phyloP scores from a whole-genome alignment of 2,888 invertebrate species.

The Acleris literana region DNA sequence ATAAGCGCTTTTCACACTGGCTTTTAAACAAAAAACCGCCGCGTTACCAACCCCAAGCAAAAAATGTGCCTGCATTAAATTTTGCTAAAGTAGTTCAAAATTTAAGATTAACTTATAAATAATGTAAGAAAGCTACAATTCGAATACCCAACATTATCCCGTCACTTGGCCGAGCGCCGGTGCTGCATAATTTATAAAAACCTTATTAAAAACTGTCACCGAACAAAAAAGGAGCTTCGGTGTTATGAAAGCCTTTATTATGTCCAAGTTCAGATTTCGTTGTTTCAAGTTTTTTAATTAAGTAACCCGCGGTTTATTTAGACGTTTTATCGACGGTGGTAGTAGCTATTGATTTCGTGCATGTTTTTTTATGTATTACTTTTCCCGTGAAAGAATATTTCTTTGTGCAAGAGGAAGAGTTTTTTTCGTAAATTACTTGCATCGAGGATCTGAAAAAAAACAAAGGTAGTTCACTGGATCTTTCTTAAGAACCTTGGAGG shows the following conservation, averaged over 20 bases:
- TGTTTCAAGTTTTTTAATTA: constrained; percentile 62
- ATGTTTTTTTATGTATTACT: too few species aligned
- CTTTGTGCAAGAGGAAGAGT: too few species aligned
- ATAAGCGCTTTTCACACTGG: too few species aligned
- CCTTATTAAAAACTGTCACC: constrained; percentile 76
- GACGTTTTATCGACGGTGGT: constrained; percentile 26
- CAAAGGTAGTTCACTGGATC: too few species aligned
- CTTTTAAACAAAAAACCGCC: too few species aligned
- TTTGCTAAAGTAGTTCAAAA: too few species aligned
- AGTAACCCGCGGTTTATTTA: constrained; percentile 35
- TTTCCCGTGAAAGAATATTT: too few species aligned
- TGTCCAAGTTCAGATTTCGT: constrained; percentile 53
- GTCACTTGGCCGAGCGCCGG: constrained; percentile 52
- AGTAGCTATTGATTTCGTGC: constrained; percentile 21
- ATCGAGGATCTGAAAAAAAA: too few species aligned
- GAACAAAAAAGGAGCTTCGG: constrained; percentile 60
- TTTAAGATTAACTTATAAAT: constrained; percentile 22
- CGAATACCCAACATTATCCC: constrained; percentile 31
- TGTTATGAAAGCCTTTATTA: constrained; percentile 57
- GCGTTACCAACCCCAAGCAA: too few species aligned
- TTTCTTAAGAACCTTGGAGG: too few species aligned
- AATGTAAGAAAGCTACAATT: constrained; percentile 29
- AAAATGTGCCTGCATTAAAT: too few species aligned
- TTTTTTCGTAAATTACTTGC: too few species aligned
- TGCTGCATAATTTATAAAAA: constrained; percentile 74